phyloP scores from a whole-genome alignment of 2,797 vertebrate species.

The Salmo trutta region DNA sequence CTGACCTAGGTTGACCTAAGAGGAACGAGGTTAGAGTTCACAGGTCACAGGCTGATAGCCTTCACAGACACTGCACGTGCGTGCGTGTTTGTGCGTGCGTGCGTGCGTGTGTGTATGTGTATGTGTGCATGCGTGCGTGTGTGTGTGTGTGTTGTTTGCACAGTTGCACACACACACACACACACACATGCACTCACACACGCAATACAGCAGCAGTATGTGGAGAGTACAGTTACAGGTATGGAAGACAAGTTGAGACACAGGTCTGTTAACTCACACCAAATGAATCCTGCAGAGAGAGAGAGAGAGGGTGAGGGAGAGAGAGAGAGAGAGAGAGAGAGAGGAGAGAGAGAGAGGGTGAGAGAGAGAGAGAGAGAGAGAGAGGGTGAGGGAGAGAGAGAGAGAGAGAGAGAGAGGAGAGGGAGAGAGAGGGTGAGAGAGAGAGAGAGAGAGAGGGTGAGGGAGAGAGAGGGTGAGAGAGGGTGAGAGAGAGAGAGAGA shows the following conservation, averaged over 20 bases:
- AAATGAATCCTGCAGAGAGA: not conserved
- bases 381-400: not conserved
- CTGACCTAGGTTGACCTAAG: constrained; percentile 48
- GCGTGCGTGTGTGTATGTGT: too few relatives aligned
- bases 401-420: not conserved
- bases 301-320: not conserved
- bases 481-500: not conserved
- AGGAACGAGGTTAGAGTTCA: constrained; percentile 21
- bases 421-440: too few relatives aligned
- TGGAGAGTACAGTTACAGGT: not conserved
- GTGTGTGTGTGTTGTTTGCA: too few relatives aligned
- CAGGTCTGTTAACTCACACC: not conserved
- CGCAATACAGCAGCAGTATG: not conserved
- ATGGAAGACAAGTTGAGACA: constrained; percentile 8
- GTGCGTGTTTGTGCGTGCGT: too few relatives aligned
- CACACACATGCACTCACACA: not conserved
- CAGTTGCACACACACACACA: not conserved
- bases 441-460: too few relatives aligned
- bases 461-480: not conserved
- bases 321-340: not conserved
- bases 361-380: not conserved
- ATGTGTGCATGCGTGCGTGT: too few relatives aligned
- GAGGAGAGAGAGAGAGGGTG: not conserved
- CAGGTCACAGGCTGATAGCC: constrained; percentile 52
- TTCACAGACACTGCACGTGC: constrained; percentile 36